These are phyloP conservation scores for Drosophila mauritiana DNA, from an alignment of 1,140 invertebrate species.

Conservation along the genomic window DNA sequence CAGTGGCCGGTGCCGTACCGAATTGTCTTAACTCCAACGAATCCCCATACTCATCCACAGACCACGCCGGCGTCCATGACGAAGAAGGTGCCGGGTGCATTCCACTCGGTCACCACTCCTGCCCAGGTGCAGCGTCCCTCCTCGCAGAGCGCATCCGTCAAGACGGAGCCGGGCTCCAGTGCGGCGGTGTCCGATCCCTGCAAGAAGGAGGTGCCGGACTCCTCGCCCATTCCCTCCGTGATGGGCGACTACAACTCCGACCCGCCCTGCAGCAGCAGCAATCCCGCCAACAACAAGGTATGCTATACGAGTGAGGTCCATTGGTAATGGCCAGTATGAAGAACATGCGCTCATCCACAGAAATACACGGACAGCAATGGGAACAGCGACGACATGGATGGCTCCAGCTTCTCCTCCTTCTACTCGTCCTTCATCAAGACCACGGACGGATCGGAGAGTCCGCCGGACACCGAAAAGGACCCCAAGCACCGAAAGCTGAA, in stretches of 20 bases:
- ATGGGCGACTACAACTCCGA: slow-evolving; percentile 64
- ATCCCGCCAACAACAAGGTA: slow-evolving; percentile 48
- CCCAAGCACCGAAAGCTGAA: slow-evolving; percentile 69
- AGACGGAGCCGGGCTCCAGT: slow-evolving; percentile 88
- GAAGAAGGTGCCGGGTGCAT: slow-evolving; percentile 64
- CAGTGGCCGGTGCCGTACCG: neutral
- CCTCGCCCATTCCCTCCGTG: slow-evolving; percentile 84
- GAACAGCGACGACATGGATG: slow-evolving; percentile 84
- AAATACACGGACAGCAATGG: slow-evolving; percentile 82
- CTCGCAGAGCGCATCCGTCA: slow-evolving; percentile 87
- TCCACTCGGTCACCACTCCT: slow-evolving; percentile 76
- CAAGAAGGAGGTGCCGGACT: slow-evolving; percentile 85
- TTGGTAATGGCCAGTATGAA: neutral
- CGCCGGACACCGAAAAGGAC: slow-evolving; percentile 77
- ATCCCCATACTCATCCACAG: slow-evolving; percentile 20
- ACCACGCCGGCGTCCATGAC: slow-evolving; percentile 23
- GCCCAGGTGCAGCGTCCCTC: slow-evolving; percentile 84
- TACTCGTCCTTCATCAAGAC: slow-evolving; percentile 87
- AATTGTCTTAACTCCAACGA: neutral
- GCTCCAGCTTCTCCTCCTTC: slow-evolving; percentile 86
- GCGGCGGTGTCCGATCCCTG: slow-evolving; percentile 86
- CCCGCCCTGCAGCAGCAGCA: slow-evolving; percentile 43
- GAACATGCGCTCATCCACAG: slow-evolving; percentile 10
- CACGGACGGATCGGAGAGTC: slow-evolving; percentile 83
- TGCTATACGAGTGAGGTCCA: too few species aligned